These are phyloP conservation scores for Psophia crepitans DNA, from an alignment of 2,113 vertebrate genomes.

Conservation along the genomic window DNA sequence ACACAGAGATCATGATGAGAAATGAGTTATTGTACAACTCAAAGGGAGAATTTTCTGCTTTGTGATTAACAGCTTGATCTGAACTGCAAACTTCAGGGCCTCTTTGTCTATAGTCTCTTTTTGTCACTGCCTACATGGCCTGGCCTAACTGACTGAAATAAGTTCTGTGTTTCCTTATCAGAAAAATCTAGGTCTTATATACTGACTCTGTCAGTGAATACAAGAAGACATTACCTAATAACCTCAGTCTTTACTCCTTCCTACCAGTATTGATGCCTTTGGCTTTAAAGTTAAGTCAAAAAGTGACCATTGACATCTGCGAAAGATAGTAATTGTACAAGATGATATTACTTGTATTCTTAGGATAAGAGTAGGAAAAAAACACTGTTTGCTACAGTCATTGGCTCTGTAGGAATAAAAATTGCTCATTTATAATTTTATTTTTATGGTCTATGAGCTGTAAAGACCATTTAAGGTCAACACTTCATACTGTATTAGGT, in stretches of 20 bases:
- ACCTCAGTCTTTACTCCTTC: background rate
- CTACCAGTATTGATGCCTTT: background rate
- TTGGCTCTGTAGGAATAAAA: slow-evolving; percentile 66
- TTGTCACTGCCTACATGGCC: background rate
- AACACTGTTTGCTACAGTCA: slow-evolving; percentile 18
- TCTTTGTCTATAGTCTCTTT: background rate
- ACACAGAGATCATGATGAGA: background rate
- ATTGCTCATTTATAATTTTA: slow-evolving; percentile 64
- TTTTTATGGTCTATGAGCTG: slow-evolving; percentile 72
- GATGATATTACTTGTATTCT: slow-evolving; percentile 30
- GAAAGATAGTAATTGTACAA: slow-evolving; percentile 21
- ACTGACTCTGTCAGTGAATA: background rate
- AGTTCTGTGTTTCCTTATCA: background rate
- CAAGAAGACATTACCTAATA: background rate
- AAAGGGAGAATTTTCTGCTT: background rate
- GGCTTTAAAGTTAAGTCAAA: background rate
- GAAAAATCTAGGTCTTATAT: background rate
- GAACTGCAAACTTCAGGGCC: background rate
- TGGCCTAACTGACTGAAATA: background rate
- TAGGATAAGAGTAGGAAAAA: background rate
- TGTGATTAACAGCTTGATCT: background rate
- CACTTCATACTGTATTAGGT: slow-evolving; percentile 67
- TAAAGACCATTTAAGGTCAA: slow-evolving; percentile 74
- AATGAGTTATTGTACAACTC: background rate
- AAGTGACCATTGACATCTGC: background rate